phyloP scores from a whole-genome alignment of 2,888 invertebrate species.

The Elysia crispata region DNA sequence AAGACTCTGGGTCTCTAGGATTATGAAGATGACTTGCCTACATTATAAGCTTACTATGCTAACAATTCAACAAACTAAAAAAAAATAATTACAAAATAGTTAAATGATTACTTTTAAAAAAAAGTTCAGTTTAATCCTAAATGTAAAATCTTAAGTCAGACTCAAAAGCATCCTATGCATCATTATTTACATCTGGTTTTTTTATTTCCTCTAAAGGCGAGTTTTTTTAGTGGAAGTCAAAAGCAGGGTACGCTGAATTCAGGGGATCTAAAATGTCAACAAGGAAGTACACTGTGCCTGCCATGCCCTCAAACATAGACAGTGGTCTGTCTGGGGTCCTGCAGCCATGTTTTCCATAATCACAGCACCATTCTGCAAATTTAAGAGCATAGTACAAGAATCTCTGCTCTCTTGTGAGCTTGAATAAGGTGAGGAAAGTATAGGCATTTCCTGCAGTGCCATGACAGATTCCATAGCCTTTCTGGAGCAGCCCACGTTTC shows the following conservation, averaged over 20 bases:
- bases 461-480: slow-evolving; percentile 93
- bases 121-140: no score
- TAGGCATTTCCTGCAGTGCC: slow-evolving; percentile 93
- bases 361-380: slow-evolving; percentile 89
- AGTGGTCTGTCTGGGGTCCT: slow-evolving; percentile 86
- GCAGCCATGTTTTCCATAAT: slow-evolving; percentile 83
- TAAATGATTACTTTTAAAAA: no score
- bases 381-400: slow-evolving; percentile 85
- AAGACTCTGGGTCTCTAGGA: no score
- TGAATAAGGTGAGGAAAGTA: slow-evolving; percentile 87
- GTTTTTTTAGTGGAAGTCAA: slow-evolving; percentile 70
- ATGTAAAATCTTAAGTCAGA: no score
- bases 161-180: no score
- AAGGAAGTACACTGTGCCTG: slow-evolving; percentile 87
- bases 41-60: no score
- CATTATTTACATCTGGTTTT: no score
- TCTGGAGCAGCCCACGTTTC: slow-evolving; percentile 87
- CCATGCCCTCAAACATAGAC: slow-evolving; percentile 89
- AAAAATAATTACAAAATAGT: no score
- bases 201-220: no score
- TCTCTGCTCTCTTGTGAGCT: slow-evolving; percentile 85
- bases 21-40: no score
- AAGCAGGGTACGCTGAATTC: slow-evolving; percentile 87
- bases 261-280: slow-evolving; percentile 83
- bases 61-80: no score